Evolutionary conservation across 2,113 vertebrate genomes (phyloP).

Genomic region (Pycnonotus jocosus): DNA sequence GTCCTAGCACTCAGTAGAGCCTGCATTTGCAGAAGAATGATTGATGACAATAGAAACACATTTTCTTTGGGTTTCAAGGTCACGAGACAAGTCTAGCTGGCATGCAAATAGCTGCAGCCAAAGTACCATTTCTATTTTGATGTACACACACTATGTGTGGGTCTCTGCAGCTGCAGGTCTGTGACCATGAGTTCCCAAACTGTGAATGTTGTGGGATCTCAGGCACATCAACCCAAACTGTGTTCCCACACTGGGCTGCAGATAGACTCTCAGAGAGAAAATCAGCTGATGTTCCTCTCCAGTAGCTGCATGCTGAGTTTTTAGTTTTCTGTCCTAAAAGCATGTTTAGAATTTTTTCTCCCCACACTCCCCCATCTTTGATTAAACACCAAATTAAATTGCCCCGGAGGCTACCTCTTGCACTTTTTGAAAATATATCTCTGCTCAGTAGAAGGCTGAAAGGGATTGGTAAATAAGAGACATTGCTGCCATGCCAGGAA

Average conservation of each 20-base stretch:
- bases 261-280: background rate
- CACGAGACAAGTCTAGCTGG: background rate
- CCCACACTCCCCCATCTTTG: background rate
- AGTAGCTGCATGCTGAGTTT: background rate
- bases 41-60: background rate
- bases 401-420: background rate
- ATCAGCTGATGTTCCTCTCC: background rate
- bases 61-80: background rate
- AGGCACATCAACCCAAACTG: background rate
- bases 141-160: background rate
- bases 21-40: background rate
- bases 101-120: background rate
- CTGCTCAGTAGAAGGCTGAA: background rate
- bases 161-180: background rate
- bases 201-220: background rate
- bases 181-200: background rate
- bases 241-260: background rate
- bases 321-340: background rate
- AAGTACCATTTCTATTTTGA: background rate
- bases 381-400: background rate
- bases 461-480: background rate
- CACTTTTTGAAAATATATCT: background rate
- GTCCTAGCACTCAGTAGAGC: background rate
- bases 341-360: background rate
- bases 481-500: rapidly evolving